These are phyloP conservation scores for Anthopleura sola DNA, from an alignment of 64 coral and sea anemone species.

Conservation along the genomic window DNA sequence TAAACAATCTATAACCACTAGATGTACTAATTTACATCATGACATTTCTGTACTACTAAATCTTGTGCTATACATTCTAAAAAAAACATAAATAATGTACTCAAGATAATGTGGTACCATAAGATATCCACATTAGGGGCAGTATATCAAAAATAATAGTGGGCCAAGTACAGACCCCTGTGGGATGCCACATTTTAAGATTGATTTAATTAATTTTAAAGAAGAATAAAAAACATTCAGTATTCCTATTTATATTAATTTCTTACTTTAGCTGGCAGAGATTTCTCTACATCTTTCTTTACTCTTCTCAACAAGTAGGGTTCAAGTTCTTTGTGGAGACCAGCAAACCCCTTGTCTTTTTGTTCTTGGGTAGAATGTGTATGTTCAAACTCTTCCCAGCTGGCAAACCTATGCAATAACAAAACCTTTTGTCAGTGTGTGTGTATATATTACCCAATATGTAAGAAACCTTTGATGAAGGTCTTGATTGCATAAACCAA, in stretches of 20 bases:
- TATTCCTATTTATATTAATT: neutral
- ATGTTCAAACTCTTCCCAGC: constrained; percentile 95
- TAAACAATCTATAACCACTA: neutral
- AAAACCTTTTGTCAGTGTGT: neutral
- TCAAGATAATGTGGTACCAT: too few relatives aligned
- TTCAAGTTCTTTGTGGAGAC: constrained; percentile 93
- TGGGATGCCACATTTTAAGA: too few relatives aligned
- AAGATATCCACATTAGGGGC: too few relatives aligned
- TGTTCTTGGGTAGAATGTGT: constrained; percentile 83
- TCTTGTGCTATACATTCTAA: neutral
- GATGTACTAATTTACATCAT: too few relatives aligned
- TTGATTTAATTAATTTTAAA: too few relatives aligned
- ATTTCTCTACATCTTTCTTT: constrained; percentile 99
- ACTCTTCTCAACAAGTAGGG: constrained; percentile 91
- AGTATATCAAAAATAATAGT: neutral
- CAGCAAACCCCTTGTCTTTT: constrained; percentile 84
- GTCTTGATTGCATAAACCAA: too few relatives aligned
- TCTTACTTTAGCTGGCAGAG: constrained; percentile 88
- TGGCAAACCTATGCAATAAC: constrained; percentile 65
- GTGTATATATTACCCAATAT: too few relatives aligned
- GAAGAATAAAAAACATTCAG: too few relatives aligned
- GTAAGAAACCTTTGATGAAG: too few relatives aligned
- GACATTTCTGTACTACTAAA: too few relatives aligned
- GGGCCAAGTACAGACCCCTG: too few relatives aligned
- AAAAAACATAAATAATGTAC: neutral